Base-by-base conservation (phyloP, 2,888 invertebrate species). In the Eurois occulta region DNA sequence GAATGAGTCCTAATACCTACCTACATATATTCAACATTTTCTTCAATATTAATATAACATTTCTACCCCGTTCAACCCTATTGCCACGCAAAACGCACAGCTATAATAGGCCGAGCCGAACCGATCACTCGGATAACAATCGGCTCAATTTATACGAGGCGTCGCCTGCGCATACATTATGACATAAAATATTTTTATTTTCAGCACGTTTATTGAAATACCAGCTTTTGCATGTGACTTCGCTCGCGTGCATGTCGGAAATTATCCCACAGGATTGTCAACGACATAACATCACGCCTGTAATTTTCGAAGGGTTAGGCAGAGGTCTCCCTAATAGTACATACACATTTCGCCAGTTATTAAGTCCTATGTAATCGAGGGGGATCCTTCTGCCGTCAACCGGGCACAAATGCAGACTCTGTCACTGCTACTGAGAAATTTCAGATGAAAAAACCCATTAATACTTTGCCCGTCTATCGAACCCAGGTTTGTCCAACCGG, bases 111-210 rank as follows among this genome's bases (percentile, higher is more conserved):
- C 28, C 58, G 46, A 69, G 79, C 80, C 81, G 83, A 82, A 77
- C 87, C 90, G 88, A 90, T 91, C 86, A 87, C 77, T 81, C 84
- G 90, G 90, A 92, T 93, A 91, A 91, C 92, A 91, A 91, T 91
- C 90, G 88, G 38, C 73, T 88, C 80, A 86, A 84, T 90, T 86
- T 86, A 90, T 81, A 83, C 78, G 69, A 58, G 28, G 64, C 71
- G 81, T 68, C 78, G 85, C 86, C 67, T 81, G 89, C 88, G 88
- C 84, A 84, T 77, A 80, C 68, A 82, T 87, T 72, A 81, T 66
- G 77, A 41, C 18, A 41, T 10, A 13, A 41, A 41, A 41, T n/a
- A 41, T 65, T 73, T 79, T 87, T 86, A 78, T 76, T 78, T 86
- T 80, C 74, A 78, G 69, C 74, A 72, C 64, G 38, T 69, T 77